Evolutionary conservation across 2,888 invertebrate species (phyloP), one percentile per base, ranked within the genome.

Genomic region (Lucinisca nassula): DNA sequence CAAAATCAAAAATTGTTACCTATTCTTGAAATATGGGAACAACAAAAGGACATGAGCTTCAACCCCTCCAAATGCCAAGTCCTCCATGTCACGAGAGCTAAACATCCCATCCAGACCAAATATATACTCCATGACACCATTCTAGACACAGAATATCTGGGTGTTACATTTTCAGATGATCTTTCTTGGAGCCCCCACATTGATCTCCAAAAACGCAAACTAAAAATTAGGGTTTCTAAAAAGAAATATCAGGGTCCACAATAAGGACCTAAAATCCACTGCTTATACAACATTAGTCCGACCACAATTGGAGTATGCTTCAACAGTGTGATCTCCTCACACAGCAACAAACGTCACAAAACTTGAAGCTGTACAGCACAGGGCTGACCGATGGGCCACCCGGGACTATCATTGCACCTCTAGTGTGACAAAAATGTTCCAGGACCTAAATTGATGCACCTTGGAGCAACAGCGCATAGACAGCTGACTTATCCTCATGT

Each of bases 311-410:
- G 30, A 61, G 17, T 61, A 61, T 30, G 30, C 61, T 30, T 61
- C 61, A 30, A 61, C 61, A 6, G 4, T 27, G 17, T 27, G 61
- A n/a, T 61, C 61, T 27, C 24, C 61, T 17, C 6, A 27, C 27
- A 61, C 61, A 61, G 30, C 51, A 10, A 40, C 8, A 40, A 6
- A 51, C 51, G 3, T 24, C n/a, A n/a, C n/a, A n/a, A 32, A 67
- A 67, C 67, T 67, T 67, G 67, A 67, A 67, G 32, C 32, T 67
- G 67, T 67, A 6, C 67, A 67, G 17, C 67, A 35, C 32, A 67
- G 67, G 17, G 67, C 67, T 35, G 67, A 21, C 17, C 6, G 67
- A 35, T 67, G 67, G 35, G 21, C 4, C 4, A 67, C 35, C 4
- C 67, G 32, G 2, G 35, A 67, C 17, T 35, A 67, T 21, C 3